These are phyloP conservation scores for Myiotriccus ornatus DNA, from an alignment of 2,797 vertebrate genomes.

Conservation along the genomic window DNA sequence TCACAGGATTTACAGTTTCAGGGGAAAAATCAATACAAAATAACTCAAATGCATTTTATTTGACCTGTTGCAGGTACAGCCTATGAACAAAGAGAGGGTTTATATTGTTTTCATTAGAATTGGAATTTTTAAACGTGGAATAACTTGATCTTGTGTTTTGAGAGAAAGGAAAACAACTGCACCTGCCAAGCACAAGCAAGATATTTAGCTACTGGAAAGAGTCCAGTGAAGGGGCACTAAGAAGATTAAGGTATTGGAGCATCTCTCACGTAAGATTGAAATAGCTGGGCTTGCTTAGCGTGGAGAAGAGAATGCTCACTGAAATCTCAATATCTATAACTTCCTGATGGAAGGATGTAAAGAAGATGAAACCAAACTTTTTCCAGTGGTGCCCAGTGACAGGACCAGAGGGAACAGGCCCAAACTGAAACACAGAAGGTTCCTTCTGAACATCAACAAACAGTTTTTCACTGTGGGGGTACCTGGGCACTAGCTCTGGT, in stretches of 20 bases:
- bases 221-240: not conserved
- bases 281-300: not conserved
- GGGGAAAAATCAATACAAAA: not conserved
- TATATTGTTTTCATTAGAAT: not conserved
- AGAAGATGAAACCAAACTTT: not conserved
- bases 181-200: not conserved
- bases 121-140: not conserved
- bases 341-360: not conserved
- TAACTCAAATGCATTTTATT: not conserved
- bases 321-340: not conserved
- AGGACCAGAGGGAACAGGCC: not conserved
- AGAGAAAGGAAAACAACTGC: not conserved
- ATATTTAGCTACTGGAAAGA: not conserved
- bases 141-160: not conserved
- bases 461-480: not conserved
- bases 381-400: not conserved
- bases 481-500: not conserved
- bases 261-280: not conserved
- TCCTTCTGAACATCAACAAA: not conserved
- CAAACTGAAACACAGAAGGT: not conserved
- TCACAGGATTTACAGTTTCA: not conserved
- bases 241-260: not conserved
- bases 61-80: not conserved
- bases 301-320: not conserved
- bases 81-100: not conserved